Percentiles rank a stretch among this genome's conserved stretches.
These are phyloP conservation scores for Schrankia costaestrigalis DNA, from an alignment of 2,888 invertebrate genomes.

Conservation along the genomic window DNA sequence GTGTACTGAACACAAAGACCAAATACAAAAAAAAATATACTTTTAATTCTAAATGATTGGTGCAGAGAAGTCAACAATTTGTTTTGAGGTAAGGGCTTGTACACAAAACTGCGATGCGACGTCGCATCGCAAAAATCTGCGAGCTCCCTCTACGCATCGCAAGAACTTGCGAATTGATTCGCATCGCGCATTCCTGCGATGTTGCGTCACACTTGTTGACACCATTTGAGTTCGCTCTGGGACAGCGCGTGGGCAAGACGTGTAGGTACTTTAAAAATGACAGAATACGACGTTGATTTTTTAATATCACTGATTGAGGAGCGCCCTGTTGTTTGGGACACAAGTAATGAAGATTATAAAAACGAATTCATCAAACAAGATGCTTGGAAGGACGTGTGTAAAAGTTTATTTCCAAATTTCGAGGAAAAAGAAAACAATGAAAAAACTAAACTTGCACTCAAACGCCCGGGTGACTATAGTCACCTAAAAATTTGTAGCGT, in stretches of 20 bases:
- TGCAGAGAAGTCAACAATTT: too few relatives aligned
- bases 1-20: too few relatives aligned
- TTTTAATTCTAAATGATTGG: too few relatives aligned
- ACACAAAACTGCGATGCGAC: slow-evolving; percentile 17
- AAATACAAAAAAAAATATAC: too few relatives aligned
- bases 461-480: too few relatives aligned
- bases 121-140: slow-evolving; percentile 24
- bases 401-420: slow-evolving; percentile 28
- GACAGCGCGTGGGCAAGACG: slow-evolving; percentile 23
- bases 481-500: too few relatives aligned
- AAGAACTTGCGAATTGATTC: slow-evolving; percentile 27
- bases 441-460: slow-evolving; percentile 29
- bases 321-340: slow-evolving; percentile 26
- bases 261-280: slow-evolving; percentile 20
- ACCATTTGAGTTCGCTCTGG: slow-evolving; percentile 25
- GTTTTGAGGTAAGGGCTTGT: slow-evolving; percentile 3
- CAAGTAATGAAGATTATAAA: slow-evolving; percentile 30
- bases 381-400: slow-evolving; percentile 28
- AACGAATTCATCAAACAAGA: slow-evolving; percentile 21
- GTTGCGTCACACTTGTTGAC: slow-evolving; percentile 25
- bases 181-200: slow-evolving; percentile 26
- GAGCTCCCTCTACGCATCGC: slow-evolving; percentile 21
- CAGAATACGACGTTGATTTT: slow-evolving; percentile 27
- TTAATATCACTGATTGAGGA: slow-evolving; percentile 18
- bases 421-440: slow-evolving; percentile 28